Evolutionary conservation across 2,797 vertebrate species (phyloP), one percentile per base, ranked within the genome.

Genomic region (Falco naumanni): DNA sequence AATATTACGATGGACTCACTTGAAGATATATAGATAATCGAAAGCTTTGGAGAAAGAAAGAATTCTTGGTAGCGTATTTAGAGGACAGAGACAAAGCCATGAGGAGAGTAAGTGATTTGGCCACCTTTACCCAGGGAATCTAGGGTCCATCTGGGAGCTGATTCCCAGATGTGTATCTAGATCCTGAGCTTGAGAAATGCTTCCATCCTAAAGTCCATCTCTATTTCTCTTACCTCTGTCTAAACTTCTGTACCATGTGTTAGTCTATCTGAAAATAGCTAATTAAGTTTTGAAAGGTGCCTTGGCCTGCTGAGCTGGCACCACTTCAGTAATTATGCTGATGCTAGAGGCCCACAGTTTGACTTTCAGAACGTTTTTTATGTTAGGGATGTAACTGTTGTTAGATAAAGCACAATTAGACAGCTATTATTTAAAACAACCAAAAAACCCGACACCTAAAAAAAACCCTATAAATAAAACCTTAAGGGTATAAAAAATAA

Each of bases 201-300:
- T 69, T 66, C 70, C 11, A 69, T 69, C 10, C 21, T 75, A 41
- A 76, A 72, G 24, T 37, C 4, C 6, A 5, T 34, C 29, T 43
- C 51, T 71, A 14, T 29, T 75, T 75, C 24, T 53, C 6, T 69
- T 7, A 2, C 31, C 13, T 83, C 56, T 63, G 47, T 6, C 16
- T 82, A 95, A 85, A 72, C 39, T 85, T 70, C 53, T 37, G 17
- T 84, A 59, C 25, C 41, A 15, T 43, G 91, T 33, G 7, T 89
- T 94, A 94, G 56, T 54, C 53, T 76, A 6, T 86, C 61, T 54
- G 89, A 96, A 96, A 94, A 95, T 7, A 56, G 57, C 24, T 94
- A 93, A 87, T 83, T 91, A 92, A 80, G 37, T 91, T 82, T 92
- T 96, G 54, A 96, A 96, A 92, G 6, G 2, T 72, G 10, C 31